Evolutionary conservation across 2,113 vertebrate species (phyloP).

Genomic region (Melierax canorus): DNA sequence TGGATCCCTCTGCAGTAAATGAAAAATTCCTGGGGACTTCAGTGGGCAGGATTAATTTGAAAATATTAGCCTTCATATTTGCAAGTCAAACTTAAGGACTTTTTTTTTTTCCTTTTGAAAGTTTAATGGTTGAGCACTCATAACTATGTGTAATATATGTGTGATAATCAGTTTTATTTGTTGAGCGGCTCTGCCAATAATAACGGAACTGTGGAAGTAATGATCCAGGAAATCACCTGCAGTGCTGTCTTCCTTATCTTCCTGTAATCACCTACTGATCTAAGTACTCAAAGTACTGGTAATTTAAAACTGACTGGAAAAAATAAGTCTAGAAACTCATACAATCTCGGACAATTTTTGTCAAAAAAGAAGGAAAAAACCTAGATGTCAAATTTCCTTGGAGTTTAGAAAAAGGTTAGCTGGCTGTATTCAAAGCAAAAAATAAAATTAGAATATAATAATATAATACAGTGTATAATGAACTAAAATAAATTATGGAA

Average conservation of each 20-base stretch:
- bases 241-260: neutral
- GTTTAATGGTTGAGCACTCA: neutral
- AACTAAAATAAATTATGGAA: neutral
- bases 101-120: neutral
- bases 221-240: neutral
- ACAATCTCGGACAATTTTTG: neutral
- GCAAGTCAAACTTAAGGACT: neutral
- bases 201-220: neutral
- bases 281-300: neutral
- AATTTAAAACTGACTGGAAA: neutral
- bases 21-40: neutral
- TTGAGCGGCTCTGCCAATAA: neutral
- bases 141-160: neutral
- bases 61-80: neutral
- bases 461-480: neutral
- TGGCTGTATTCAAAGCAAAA: neutral
- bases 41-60: neutral
- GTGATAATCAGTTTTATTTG: conserved; percentile 2
- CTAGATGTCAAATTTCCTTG: neutral
- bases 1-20: neutral
- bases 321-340: neutral
- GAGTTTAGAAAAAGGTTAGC: neutral
- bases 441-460: neutral
- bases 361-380: neutral
- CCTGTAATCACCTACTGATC: neutral